A percentile compares a stretch with the other conserved stretches of the same genome.
These are phyloP conservation scores for Tyto alba DNA, from an alignment of 2,113 vertebrate genomes.

Conservation along the genomic window DNA sequence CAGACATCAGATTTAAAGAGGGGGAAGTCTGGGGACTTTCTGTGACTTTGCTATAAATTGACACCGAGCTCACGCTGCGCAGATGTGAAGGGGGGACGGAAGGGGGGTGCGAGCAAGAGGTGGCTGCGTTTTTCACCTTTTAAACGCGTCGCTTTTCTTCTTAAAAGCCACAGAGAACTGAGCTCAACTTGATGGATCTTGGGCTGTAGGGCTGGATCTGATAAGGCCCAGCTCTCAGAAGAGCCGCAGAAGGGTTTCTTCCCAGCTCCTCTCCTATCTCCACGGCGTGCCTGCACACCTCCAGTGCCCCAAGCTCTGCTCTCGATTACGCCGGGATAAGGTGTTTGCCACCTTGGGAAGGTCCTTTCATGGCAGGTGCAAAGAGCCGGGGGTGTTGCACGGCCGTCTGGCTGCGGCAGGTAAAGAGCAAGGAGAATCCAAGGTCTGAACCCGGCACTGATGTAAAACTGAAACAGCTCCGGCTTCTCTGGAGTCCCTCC, in stretches of 20 bases:
- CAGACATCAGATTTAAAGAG: background rate
- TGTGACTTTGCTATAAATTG: background rate
- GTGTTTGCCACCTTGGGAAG: background rate
- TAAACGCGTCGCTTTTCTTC: accelerated
- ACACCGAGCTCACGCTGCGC: background rate
- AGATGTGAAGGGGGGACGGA: background rate
- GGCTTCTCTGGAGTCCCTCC: constrained; percentile 48
- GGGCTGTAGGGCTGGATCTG: background rate
- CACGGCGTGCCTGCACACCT: background rate
- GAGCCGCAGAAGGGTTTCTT: background rate
- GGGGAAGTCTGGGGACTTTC: constrained; percentile 22
- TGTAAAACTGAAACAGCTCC: background rate
- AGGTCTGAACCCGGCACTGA: background rate
- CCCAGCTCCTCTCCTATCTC: background rate
- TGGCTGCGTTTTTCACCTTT: background rate
- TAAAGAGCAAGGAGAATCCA: background rate
- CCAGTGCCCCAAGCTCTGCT: background rate
- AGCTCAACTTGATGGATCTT: background rate
- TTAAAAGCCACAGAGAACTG: background rate
- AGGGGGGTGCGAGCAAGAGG: background rate
- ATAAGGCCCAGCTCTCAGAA: background rate
- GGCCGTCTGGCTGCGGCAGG: background rate
- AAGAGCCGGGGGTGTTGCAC: background rate
- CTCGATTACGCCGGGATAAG: accelerated
- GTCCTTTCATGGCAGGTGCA: background rate